Base-by-base conservation (phyloP, 2,888 invertebrate genomes). In the Nebria salina region DNA sequence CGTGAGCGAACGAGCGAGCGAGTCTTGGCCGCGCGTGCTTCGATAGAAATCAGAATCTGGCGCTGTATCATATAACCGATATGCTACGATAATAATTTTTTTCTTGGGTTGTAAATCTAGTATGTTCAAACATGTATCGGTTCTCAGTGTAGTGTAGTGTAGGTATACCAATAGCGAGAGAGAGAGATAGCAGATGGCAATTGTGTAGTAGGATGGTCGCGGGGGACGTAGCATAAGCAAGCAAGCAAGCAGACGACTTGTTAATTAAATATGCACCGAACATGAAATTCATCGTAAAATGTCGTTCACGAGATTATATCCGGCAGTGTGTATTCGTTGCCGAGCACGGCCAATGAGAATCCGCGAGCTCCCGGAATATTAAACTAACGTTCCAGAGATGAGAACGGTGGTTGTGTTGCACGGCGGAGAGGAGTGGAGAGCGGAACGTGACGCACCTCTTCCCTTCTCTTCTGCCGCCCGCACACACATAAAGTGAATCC, bases 401-500 rank as follows among this genome's bases (percentile, higher is more conserved):
- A 73, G 73, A 84, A 85, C 85, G 86, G 85, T 85, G 54, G 54
- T 54, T 54, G 54, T 54, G 54, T 54, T 54, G 85, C 84, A 85
- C 85, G 86, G 84, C 83, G 83, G 84, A 84, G 73, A 25, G 83
- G 72, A 84, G 85, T 84, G 54, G 11, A 54, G 11, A 54, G 8
- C 8, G 54, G 54, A 4, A 54, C 65, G 82, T n/a, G 11, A 70
- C 25, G 25, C 70, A 34, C 70, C 34, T 34, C 70, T 70, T 11
- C 68, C 9, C 25, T 25, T 25, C 34, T n/a, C 20, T 5, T 34
- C 34, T 34, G 2, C 34, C 34, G 34, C 9, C 70, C 70, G 86
- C 87, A 86, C 87, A 88, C 87, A 87, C 88, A 89, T 89, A 89
- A 89, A 89, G 84, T 86, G 88, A 87, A 89, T 89, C 89, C 88